Evolutionary conservation across 2,888 invertebrate genomes (phyloP), one percentile per base, ranked within the genome.

Genomic region (Meiosimyza decipiens): DNA sequence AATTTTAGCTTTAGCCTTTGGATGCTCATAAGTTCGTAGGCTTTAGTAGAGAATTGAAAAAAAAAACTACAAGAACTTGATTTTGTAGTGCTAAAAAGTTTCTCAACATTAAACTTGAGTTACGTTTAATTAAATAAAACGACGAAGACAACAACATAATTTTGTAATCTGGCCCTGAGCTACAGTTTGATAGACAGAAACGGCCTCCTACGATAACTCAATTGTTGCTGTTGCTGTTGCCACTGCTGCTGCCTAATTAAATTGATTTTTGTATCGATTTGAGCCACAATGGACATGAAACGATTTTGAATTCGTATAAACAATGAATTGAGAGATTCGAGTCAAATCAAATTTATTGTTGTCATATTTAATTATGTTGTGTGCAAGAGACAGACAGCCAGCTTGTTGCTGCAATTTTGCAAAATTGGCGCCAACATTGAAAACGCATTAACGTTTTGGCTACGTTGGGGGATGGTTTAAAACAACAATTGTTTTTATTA

Each of bases 401-500:
- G n/a, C 9, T 28, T 62, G 62, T 40, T 40, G 47, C 12, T 40
- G 62, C 62, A 62, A 28, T 13, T 63, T 51, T 65, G 65, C 65
- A 50, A 50, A 65, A 22, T 18, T 18, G 65, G 65, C 65, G 51
- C 51, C 65, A 51, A 65, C 51, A 65, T 40, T 60, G 60, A 40
- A 60, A 60, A 60, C 28, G 28, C 60, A 60, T 60, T 60, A 60
- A 60, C 18, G 73, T 69, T 65, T 73, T 75, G 62, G 62, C 79
- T 72, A 77, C 77, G 77, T 79, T 77, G 79, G 75, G 64, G 74
- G 75, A 64, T 74, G 74, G 40, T 15, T 63, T 63, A 22, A 22
- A 16, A 7, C 64, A 71, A 75, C 73, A 76, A 74, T 79, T 73
- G 72, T 79, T 74, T 66, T 40, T 52, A 52, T 11, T 65, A 75